Base-by-base conservation (phyloP, 2,888 invertebrate species). In the Agrotis ipsilon region DNA sequence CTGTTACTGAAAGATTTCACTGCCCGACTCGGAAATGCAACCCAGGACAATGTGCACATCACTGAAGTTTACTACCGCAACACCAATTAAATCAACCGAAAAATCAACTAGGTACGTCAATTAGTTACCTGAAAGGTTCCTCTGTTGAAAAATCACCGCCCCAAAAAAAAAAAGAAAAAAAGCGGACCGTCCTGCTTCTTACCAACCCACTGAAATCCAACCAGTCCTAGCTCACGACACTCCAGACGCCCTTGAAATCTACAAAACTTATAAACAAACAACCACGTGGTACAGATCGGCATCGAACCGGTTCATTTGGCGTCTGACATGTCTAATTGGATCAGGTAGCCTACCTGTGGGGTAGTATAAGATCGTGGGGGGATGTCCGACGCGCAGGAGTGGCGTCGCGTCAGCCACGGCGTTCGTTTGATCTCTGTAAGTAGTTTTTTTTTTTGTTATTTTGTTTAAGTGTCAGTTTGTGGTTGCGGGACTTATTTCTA, bases 331-430 rank as follows among this genome's bases (percentile, higher is more conserved):
- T 6, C 18, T 91, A 94, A 94, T 94, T 92, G 90, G 92, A 92
- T 55, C n/a, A 55, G 27, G 18, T 54, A 18, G 27, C 6, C 9
- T 93, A 39, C 81, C 72, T 71, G 62, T 49, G 85, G 89, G 89
- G 88, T 83, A 72, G 84, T 93, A 93, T 94, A 92, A 89, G 93
- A 92, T 49, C 69, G 78, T 14, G 67, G 86, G 82, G 90, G 52
- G 87, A 80, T 62, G 51, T 2, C n/a, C 11, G 43, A 57, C 86
- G 89, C 92, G 91, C 91, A 91, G 90, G 93, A 94, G 94, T 94
- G 92, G 92, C 89, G 88, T 86, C 78, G 58, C 87, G 93, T 91
- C 92, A 92, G 93, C 93, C 93, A 88, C 89, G 87, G 91, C 89
- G 92, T 84, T 85, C 83, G 90, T 89, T 88, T 86, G 57, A 68